These are phyloP conservation scores for Oreohelix idahoensis DNA, from an alignment of 1,140 invertebrate genomes.

Conservation along the genomic window DNA sequence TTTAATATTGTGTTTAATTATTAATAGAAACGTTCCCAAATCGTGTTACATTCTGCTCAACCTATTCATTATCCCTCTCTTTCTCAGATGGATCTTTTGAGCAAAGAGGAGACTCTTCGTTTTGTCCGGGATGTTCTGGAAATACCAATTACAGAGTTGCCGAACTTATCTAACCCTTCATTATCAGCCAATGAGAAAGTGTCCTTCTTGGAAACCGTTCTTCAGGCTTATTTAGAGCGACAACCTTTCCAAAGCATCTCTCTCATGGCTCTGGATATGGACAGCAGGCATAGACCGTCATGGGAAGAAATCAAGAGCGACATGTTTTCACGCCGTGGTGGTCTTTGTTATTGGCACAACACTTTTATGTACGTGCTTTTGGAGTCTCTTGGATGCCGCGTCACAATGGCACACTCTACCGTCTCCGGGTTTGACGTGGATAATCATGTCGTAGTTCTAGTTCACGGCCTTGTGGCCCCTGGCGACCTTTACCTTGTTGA, in stretches of 20 bases:
- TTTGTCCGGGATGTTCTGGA: neutral
- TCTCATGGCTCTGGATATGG: neutral
- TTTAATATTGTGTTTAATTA: too few relatives aligned
- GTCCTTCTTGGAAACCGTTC: neutral
- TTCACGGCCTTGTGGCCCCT: neutral
- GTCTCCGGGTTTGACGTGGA: too few relatives aligned
- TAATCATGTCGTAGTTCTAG: neutral
- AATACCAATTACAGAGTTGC: neutral
- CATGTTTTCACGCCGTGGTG: neutral
- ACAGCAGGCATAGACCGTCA: neutral
- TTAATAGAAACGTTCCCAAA: too few relatives aligned
- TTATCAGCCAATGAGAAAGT: neutral
- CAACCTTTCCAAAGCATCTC: slow-evolving; percentile 11
- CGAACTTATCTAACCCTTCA: neutral
- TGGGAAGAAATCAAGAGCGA: slow-evolving; percentile 4
- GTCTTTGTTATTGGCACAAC: slow-evolving; percentile 9
- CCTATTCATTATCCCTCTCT: neutral
- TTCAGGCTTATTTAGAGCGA: neutral
- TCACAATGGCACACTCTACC: neutral
- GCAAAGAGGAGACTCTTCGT: neutral
- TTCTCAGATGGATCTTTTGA: neutral
- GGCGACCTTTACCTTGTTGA: neutral
- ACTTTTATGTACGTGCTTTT: neutral
- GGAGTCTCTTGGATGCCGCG: neutral
- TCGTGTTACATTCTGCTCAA: neutral